Evolutionary conservation across 2,113 vertebrate genomes (phyloP).

Genomic region (Tricholaema leucomelas): DNA sequence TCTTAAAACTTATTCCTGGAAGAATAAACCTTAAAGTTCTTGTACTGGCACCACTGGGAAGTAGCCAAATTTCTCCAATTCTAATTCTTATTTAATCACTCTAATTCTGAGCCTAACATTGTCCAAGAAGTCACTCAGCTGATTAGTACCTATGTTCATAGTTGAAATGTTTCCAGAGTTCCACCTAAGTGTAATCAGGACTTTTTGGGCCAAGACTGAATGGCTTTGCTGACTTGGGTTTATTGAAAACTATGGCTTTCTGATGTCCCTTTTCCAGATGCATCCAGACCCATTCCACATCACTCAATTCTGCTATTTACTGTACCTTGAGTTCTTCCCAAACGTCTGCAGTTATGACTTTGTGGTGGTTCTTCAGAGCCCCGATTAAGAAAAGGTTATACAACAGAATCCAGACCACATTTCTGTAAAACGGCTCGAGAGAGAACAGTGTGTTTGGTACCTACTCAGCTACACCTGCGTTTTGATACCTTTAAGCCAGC

Average conservation of each 20-base stretch:
- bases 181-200: background rate
- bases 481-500: background rate
- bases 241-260: background rate
- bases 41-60: background rate
- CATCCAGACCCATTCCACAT: background rate
- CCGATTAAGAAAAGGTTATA: background rate
- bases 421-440: background rate
- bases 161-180: background rate
- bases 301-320: background rate
- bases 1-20: background rate
- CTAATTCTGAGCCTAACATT: background rate
- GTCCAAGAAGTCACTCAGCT: background rate
- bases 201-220: background rate
- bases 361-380: background rate
- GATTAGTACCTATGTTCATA: background rate
- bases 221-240: background rate
- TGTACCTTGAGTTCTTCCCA: background rate
- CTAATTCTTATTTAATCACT: background rate
- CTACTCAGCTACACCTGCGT: background rate
- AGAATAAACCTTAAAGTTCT: background rate
- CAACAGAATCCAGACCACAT: background rate
- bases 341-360: background rate
- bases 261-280: background rate
- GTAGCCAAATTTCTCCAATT: background rate
- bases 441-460: background rate